Conservation (phyloP, 1,140 invertebrate genomes). For the Drosophila jambulina region DNA sequence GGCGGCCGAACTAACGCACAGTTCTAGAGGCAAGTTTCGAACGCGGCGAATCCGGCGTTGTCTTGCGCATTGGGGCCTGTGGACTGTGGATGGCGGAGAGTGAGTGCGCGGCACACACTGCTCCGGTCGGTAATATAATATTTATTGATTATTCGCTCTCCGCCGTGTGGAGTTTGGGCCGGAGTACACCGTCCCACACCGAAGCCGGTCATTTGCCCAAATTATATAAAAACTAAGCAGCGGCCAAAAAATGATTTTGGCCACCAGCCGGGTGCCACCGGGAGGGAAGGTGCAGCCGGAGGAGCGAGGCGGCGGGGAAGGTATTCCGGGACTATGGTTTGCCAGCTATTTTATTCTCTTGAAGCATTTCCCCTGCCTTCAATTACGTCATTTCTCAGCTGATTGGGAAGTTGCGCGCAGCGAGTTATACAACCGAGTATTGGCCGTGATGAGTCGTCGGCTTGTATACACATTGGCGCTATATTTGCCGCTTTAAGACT, state of each 20-base stretch:
- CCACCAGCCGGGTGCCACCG: background rate
- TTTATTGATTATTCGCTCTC: slow-evolving; percentile 71
- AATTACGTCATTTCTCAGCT: slow-evolving; percentile 83
- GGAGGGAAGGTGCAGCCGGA: background rate
- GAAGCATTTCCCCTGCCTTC: slow-evolving; percentile 33
- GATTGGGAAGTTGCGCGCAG: slow-evolving; percentile 39
- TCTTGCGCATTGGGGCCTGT: slow-evolving; percentile 36
- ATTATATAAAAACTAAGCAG: slow-evolving; percentile 47
- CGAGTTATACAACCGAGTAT: slow-evolving; percentile 18
- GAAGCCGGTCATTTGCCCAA: slow-evolving; percentile 38
- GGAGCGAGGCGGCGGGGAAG: background rate
- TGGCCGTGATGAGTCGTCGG: slow-evolving; percentile 8
- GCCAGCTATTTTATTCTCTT: slow-evolving; percentile 2
- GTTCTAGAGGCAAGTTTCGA: slow-evolving; percentile 25
- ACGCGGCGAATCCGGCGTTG: slow-evolving; percentile 18
- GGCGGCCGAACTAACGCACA: slow-evolving; percentile 1
- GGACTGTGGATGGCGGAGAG: background rate
- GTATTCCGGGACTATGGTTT: background rate
- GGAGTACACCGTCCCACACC: slow-evolving; percentile 3
- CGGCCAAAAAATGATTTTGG: slow-evolving; percentile 6
- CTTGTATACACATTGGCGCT: slow-evolving; percentile 8
- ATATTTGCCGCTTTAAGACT: slow-evolving; percentile 10
- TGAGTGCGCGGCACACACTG: background rate
- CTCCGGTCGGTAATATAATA: slow-evolving; percentile 61
- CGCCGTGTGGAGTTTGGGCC: slow-evolving; percentile 44